Percentiles rank a stretch among this genome's conserved stretches.
Conservation (phyloP, 2,797 vertebrate species). For the Malacoctenus gilli region DNA sequence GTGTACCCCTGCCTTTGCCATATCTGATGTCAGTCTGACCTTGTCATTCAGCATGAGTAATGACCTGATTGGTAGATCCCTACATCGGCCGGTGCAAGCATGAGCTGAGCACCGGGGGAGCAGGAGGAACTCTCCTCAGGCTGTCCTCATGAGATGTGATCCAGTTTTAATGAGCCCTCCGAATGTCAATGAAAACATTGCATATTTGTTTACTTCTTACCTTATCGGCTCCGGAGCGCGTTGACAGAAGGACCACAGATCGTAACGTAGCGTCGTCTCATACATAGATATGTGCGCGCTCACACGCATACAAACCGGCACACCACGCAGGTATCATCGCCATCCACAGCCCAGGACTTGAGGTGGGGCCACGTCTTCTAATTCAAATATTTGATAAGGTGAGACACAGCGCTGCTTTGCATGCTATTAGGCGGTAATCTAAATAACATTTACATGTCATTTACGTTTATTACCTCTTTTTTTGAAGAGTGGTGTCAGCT, state of each 20-base stretch:
- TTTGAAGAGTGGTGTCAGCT: slow-evolving; percentile 67
- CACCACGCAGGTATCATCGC: slow-evolving; percentile 34
- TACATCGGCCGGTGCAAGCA: slow-evolving; percentile 36
- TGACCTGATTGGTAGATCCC: slow-evolving; percentile 37
- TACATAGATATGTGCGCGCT: slow-evolving; percentile 13
- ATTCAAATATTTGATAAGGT: slow-evolving; percentile 71
- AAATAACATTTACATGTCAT: slow-evolving; percentile 79
- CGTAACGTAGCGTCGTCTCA: slow-evolving; percentile 48
- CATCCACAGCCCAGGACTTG: slow-evolving; percentile 26
- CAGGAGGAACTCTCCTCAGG: slow-evolving; percentile 31
- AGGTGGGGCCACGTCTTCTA: slow-evolving; percentile 49
- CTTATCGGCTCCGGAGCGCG: slow-evolving; percentile 44
- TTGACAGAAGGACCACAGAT: slow-evolving; percentile 55
- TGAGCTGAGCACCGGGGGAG: slow-evolving; percentile 22
- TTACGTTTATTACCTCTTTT: slow-evolving; percentile 68
- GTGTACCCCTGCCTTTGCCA: slow-evolving; percentile 1
- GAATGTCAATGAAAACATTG: slow-evolving; percentile 67
- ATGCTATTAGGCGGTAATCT: slow-evolving; percentile 75
- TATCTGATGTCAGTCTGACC: slow-evolving; percentile 11
- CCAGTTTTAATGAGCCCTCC: slow-evolving; percentile 69
- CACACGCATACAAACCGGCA: not conserved
- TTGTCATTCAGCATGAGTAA: slow-evolving; percentile 36
- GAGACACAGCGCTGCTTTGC: slow-evolving; percentile 63
- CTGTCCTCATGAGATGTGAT: slow-evolving; percentile 58
- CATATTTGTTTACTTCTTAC: slow-evolving; percentile 55